Evolutionary conservation across 2,797 vertebrate genomes (phyloP).

Genomic region (Bucorvus abyssinicus): DNA sequence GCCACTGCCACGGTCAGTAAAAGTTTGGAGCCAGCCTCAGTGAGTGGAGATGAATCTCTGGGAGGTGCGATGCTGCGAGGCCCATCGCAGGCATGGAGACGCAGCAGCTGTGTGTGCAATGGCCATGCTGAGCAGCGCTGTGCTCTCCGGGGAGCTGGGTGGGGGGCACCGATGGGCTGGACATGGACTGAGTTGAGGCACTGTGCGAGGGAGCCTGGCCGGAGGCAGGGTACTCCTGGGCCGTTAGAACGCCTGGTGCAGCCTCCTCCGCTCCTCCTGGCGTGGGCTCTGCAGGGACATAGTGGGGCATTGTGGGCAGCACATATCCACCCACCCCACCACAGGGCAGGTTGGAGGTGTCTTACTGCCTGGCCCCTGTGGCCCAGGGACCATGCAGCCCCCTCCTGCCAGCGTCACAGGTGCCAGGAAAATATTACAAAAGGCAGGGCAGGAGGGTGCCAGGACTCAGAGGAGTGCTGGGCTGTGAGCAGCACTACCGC

Average conservation of each 20-base stretch:
- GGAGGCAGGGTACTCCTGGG: neutral
- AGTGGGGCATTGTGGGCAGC: neutral
- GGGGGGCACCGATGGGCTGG: neutral
- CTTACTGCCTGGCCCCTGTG: neutral
- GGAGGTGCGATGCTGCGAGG: neutral
- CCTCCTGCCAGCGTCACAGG: neutral
- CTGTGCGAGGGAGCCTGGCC: neutral
- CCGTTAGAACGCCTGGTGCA: slow-evolving; percentile 7
- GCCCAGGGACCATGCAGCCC: neutral
- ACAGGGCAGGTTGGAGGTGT: neutral
- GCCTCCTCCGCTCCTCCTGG: neutral
- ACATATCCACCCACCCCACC: neutral
- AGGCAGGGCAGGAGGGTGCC: neutral
- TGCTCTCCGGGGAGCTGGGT: accelerated
- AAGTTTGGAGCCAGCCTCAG: neutral
- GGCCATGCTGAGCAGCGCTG: neutral
- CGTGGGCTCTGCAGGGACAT: neutral
- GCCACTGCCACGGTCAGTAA: neutral
- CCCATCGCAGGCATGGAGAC: neutral
- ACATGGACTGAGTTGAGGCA: neutral
- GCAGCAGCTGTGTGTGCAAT: neutral
- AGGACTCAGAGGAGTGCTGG: neutral
- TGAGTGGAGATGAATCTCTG: neutral
- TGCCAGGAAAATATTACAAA: neutral
- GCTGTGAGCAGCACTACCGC: neutral